Percentiles rank a stretch among this genome's conserved stretches.
Evolutionary conservation across 2,888 invertebrate species (phyloP).

Genomic region (Yponomeuta evonymella): DNA sequence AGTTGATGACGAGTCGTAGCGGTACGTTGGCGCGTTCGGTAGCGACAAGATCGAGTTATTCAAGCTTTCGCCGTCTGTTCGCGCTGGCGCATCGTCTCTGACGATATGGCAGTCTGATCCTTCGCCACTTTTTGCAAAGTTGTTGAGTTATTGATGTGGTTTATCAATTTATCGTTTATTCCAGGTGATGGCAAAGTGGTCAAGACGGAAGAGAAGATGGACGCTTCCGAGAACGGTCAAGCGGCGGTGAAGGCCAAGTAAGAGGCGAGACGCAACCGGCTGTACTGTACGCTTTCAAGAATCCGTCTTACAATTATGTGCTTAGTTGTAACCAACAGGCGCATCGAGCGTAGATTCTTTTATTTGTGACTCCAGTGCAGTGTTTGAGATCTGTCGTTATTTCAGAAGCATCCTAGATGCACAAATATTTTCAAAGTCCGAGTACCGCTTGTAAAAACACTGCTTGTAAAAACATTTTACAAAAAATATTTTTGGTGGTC

Average conservation of each 20-base stretch:
- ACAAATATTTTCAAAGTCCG: neutral
- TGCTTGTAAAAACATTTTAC: neutral
- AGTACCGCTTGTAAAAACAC: neutral
- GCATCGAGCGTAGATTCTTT: neutral
- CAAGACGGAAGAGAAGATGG: constrained; percentile 68
- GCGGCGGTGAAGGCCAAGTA: constrained; percentile 45
- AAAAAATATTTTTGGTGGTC: constrained; percentile 3
- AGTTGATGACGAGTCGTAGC: constrained; percentile 55
- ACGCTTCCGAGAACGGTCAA: constrained; percentile 49
- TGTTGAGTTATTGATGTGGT: constrained; percentile 2
- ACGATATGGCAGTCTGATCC: constrained; percentile 44
- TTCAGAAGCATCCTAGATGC: neutral
- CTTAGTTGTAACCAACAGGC: neutral
- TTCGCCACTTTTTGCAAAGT: neutral
- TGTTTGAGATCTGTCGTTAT: neutral
- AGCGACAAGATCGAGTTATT: constrained; percentile 37
- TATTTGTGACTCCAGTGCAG: neutral
- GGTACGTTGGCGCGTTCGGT: constrained; percentile 17
- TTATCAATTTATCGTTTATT: constrained; percentile 19
- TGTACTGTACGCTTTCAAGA: neutral
- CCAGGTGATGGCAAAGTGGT: constrained; percentile 70
- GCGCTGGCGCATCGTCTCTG: constrained; percentile 26
- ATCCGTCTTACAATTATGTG: neutral
- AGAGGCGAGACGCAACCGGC: constrained; percentile 18
- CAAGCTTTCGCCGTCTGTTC: constrained; percentile 22